Conservation (phyloP, 92 coral and sea anemone genomes). For the Diadumene lineata region DNA sequence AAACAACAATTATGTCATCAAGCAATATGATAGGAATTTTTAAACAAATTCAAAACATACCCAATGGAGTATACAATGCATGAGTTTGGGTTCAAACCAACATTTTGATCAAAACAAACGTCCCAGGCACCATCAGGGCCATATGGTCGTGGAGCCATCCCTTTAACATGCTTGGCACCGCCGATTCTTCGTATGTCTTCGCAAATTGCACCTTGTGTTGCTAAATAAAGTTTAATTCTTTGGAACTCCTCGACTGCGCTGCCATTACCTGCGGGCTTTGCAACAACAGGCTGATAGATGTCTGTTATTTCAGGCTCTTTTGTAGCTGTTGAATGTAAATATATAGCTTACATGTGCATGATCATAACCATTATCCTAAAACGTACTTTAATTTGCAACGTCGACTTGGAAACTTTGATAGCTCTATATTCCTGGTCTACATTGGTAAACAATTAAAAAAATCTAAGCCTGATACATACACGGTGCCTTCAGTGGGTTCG, state of each 20-base stretch:
- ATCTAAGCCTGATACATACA: too few species aligned
- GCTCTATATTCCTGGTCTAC: too few species aligned
- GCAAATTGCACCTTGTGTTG: conserved; percentile 90
- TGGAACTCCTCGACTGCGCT: conserved; percentile 49
- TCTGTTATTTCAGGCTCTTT: not conserved
- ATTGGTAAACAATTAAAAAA: too few species aligned
- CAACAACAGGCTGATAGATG: conserved; percentile 53
- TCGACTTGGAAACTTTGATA: too few species aligned
- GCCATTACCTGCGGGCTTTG: conserved; percentile 62
- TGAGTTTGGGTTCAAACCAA: conserved; percentile 30
- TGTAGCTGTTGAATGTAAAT: not conserved
- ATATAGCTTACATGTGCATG: not conserved
- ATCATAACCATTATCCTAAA: too few species aligned
- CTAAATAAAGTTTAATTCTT: conserved; percentile 63
- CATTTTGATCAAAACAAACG: conserved; percentile 84
- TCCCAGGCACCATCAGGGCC: conserved; percentile 97
- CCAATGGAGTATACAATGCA: conserved; percentile 92
- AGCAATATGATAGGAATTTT: not conserved
- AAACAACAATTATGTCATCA: not conserved
- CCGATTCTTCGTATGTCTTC: conserved; percentile 74
- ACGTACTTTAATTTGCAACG: too few species aligned
- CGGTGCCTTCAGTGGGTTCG: too few species aligned
- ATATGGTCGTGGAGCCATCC: conserved; percentile 57
- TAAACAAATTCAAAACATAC: conserved; percentile 25
- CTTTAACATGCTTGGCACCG: conserved; percentile 58